These are phyloP conservation scores for Holocentrus rufus DNA, from an alignment of 2,797 vertebrate genomes.

Conservation along the genomic window DNA sequence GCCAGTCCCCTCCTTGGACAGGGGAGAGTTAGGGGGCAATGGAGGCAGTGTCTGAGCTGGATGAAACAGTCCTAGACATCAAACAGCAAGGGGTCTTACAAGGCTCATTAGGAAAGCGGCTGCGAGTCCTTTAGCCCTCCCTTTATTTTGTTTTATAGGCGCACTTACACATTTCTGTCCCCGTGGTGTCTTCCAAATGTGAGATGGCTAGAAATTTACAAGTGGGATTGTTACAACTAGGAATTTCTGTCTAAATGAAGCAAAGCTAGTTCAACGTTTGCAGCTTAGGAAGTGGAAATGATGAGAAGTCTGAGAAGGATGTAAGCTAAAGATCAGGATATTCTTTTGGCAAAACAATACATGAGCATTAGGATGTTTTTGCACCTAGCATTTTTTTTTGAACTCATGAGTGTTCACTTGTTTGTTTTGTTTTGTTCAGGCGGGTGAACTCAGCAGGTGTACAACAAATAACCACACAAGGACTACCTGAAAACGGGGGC, in stretches of 20 bases:
- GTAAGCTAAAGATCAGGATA: constrained; percentile 15
- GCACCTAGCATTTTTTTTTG: not conserved
- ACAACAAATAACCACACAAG: too few relatives aligned
- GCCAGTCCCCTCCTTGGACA: constrained; percentile 59
- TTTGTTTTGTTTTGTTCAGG: too few relatives aligned
- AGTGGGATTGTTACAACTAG: not conserved
- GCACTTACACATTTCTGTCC: constrained; percentile 25
- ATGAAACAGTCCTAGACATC: constrained; percentile 65
- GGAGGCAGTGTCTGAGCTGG: constrained; percentile 56
- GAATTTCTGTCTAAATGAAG: too few relatives aligned
- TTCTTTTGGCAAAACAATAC: constrained; percentile 9
- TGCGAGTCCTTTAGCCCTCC: constrained; percentile 37
- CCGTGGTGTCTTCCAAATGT: constrained; percentile 37
- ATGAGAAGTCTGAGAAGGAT: not conserved
- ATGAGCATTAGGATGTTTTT: constrained; percentile 25
- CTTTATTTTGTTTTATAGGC: constrained; percentile 50
- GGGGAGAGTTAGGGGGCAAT: constrained; percentile 63
- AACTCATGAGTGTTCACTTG: too few relatives aligned
- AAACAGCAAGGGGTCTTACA: constrained; percentile 61
- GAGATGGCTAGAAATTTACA: constrained; percentile 15
- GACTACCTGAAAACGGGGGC: too few relatives aligned
- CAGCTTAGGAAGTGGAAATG: too few relatives aligned
- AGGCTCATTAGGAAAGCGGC: constrained; percentile 71
- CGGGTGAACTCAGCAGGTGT: too few relatives aligned
- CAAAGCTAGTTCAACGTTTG: too few relatives aligned